Evolutionary conservation across 92 coral and sea anemone species (phyloP).

Genomic region (Porites divaricata): DNA sequence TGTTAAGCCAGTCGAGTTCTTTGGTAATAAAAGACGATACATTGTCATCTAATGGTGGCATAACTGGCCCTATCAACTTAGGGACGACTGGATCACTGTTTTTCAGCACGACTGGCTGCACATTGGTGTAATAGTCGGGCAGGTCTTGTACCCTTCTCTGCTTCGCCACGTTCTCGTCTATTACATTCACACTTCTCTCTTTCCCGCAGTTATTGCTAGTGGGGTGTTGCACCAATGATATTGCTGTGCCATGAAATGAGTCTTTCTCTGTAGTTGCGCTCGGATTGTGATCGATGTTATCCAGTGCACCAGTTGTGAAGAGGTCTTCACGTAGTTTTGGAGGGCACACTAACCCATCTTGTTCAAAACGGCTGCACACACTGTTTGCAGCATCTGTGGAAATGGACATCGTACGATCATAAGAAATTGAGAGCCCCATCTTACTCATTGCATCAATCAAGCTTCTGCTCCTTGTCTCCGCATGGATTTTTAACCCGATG

Average conservation of each 20-base stretch:
- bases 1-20: slow-evolving; percentile 43
- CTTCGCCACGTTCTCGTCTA: slow-evolving; percentile 26
- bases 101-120: no score
- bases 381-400: slow-evolving; percentile 65
- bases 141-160: slow-evolving; percentile 39
- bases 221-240: neutral
- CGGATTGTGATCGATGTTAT: slow-evolving; percentile 77
- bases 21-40: slow-evolving; percentile 16
- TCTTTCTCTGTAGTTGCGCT: no score
- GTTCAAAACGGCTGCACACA: slow-evolving; percentile 50
- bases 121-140: slow-evolving; percentile 44
- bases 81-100: slow-evolving; percentile 42
- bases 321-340: slow-evolving; percentile 51
- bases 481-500: no score
- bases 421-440: slow-evolving; percentile 60
- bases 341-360: slow-evolving; percentile 65
- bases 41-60: no score
- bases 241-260: no score
- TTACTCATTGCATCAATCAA: slow-evolving; percentile 58
- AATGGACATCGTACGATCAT: slow-evolving; percentile 57
- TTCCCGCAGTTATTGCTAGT: slow-evolving; percentile 60
- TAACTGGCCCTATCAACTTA: slow-evolving; percentile 45
- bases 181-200: slow-evolving; percentile 33
- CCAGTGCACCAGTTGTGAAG: slow-evolving; percentile 73
- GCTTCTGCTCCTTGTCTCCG: slow-evolving; percentile 45